A percentile compares a stretch with the other conserved stretches of the same genome.
These are phyloP conservation scores for Adelges cooleyi DNA, from an alignment of 1,140 invertebrate genomes.

Conservation along the genomic window DNA sequence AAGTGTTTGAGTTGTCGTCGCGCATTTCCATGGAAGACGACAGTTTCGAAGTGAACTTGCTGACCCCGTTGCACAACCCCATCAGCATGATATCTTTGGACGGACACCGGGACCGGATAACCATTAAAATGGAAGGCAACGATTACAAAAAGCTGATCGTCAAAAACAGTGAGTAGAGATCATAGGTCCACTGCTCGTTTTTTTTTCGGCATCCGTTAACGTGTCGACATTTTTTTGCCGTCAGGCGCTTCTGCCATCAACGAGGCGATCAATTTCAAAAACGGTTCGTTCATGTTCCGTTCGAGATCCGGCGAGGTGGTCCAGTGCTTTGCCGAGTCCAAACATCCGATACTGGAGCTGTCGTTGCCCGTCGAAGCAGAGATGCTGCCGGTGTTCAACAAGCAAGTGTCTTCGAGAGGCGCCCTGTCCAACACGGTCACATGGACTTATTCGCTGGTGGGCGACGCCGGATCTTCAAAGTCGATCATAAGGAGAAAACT, in stretches of 20 bases:
- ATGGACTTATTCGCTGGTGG: slow-evolving; percentile 65
- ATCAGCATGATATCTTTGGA: slow-evolving; percentile 32
- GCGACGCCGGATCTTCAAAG: slow-evolving; percentile 66
- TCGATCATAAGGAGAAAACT: slow-evolving; percentile 70
- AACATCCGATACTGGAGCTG: slow-evolving; percentile 75
- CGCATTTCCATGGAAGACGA: slow-evolving; percentile 56
- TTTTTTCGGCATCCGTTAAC: neutral
- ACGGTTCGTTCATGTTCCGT: slow-evolving; percentile 60
- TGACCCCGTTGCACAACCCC: slow-evolving; percentile 33
- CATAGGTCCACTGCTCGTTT: too few relatives aligned
- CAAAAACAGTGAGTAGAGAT: slow-evolving; percentile 34
- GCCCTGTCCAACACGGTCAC: slow-evolving; percentile 66
- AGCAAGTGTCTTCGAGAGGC: slow-evolving; percentile 62
- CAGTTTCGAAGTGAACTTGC: slow-evolving; percentile 59
- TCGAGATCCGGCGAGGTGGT: slow-evolving; percentile 55
- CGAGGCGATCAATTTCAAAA: slow-evolving; percentile 59
- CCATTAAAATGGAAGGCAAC: slow-evolving; percentile 36
- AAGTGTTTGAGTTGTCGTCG: slow-evolving; percentile 65
- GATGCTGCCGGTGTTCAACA: slow-evolving; percentile 78
- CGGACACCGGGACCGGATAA: slow-evolving; percentile 25
- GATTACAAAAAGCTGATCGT: slow-evolving; percentile 35
- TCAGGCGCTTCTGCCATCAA: slow-evolving; percentile 35
- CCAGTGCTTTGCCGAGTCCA: slow-evolving; percentile 60
- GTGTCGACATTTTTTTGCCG: too few relatives aligned
- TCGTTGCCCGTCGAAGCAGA: slow-evolving; percentile 81